Conservation (phyloP, 2,888 invertebrate species). For the Leptinotarsa tumamoca region DNA sequence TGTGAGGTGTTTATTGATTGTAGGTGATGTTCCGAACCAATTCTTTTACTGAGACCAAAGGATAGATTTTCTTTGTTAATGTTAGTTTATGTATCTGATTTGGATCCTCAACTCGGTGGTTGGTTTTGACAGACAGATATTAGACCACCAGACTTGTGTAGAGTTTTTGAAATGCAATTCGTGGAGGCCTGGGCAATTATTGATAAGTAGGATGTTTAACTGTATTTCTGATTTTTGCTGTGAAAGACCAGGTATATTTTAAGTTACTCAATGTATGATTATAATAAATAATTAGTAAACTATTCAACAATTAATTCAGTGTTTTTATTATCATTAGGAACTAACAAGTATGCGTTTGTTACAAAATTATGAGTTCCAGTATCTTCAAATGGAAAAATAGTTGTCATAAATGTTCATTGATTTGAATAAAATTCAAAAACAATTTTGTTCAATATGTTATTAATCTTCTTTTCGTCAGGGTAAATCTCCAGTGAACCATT, state of each 20-base stretch:
- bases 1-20: conserved; percentile 8
- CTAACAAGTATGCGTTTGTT: too few species aligned
- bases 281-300: conserved; percentile 63
- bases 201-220: conserved; percentile 61
- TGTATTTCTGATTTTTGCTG: conserved; percentile 62
- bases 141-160: conserved; percentile 28
- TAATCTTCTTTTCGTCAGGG: too few species aligned
- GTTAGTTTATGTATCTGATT: conserved; percentile 39
- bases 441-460: too few species aligned
- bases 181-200: conserved; percentile 61
- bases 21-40: conserved; percentile 8
- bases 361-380: too few species aligned
- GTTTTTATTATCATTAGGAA: neutral
- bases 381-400: too few species aligned
- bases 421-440: too few species aligned
- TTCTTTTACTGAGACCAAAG: conserved; percentile 22
- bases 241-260: conserved; percentile 65
- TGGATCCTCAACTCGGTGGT: conserved; percentile 38
- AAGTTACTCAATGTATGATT: conserved; percentile 66
- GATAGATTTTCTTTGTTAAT: conserved; percentile 11
- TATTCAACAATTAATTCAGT: conserved; percentile 28
- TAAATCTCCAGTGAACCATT: too few species aligned
- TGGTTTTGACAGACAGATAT: conserved; percentile 30
- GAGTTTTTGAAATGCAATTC: conserved; percentile 57
- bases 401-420: too few species aligned